Conservation (phyloP, 2,888 invertebrate species). For the Ethmia dodecea region DNA sequence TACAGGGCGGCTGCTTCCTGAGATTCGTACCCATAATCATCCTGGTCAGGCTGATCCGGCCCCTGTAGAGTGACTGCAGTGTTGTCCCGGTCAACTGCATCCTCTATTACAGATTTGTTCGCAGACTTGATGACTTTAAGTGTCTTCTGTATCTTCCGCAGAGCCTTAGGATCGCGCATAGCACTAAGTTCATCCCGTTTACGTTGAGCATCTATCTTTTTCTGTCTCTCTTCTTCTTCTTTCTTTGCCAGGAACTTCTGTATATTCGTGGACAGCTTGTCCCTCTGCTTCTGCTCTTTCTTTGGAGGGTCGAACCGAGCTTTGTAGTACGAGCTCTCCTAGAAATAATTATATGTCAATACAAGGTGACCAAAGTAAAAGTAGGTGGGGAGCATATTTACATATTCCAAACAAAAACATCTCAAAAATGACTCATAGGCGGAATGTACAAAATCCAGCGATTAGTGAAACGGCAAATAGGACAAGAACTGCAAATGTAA, state of each 20-base stretch:
- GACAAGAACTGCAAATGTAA: conserved; percentile 10
- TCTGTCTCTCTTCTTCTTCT: conserved; percentile 86
- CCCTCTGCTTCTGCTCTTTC: conserved; percentile 83
- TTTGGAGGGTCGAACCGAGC: conserved; percentile 90
- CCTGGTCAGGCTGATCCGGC: conserved; percentile 90
- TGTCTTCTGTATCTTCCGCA: conserved; percentile 86
- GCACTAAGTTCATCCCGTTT: conserved; percentile 82
- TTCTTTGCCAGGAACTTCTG: conserved; percentile 89
- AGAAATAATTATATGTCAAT: conserved; percentile 23
- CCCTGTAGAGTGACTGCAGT: conserved; percentile 86
- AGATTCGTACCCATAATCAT: conserved; percentile 94
- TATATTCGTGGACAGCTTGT: conserved; percentile 85
- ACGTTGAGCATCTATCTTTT: conserved; percentile 78
- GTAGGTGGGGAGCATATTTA: conserved; percentile 1
- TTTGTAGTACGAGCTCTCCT: conserved; percentile 80
- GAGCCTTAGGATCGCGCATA: conserved; percentile 84
- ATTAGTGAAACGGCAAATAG: not conserved
- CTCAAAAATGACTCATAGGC: too few species aligned
- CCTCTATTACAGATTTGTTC: conserved; percentile 90
- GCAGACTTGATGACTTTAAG: conserved; percentile 93
- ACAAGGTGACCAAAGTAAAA: conserved; percentile 13
- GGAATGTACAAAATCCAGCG: too few species aligned
- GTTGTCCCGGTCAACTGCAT: conserved; percentile 86
- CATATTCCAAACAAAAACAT: not conserved
- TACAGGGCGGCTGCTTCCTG: conserved; percentile 89